Percentiles rank a stretch among this genome's conserved stretches.
Evolutionary conservation across 2,113 vertebrate genomes (phyloP).

Genomic region (Ameiurus melas): DNA sequence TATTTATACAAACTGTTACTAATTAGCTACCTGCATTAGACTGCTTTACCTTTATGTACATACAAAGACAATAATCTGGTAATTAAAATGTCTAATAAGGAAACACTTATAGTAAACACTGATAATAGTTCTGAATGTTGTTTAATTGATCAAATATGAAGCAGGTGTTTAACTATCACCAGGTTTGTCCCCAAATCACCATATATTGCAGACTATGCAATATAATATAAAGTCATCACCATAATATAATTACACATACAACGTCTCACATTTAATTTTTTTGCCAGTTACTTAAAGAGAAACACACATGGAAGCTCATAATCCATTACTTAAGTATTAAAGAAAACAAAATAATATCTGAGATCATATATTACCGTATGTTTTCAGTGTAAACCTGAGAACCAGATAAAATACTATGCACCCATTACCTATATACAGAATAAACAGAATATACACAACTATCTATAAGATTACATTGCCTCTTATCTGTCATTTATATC

Average conservation of each 20-base stretch:
- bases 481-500: slow-evolving; percentile 6
- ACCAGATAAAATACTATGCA: slow-evolving; percentile 1
- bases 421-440: neutral
- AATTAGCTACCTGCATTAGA: neutral
- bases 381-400: neutral
- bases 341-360: neutral
- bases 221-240: neutral
- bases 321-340: neutral
- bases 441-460: slow-evolving; percentile 40
- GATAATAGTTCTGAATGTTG: neutral
- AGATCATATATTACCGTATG: neutral
- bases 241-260: slow-evolving; percentile 4
- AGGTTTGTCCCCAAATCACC: neutral
- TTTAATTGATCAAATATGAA: too few relatives aligned
- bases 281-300: neutral
- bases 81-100: neutral
- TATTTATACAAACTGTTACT: too few relatives aligned
- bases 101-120: too few relatives aligned
- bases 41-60: neutral
- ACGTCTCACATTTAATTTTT: neutral
- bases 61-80: neutral
- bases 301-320: neutral
- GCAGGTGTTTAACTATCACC: neutral
- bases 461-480: slow-evolving; percentile 8
- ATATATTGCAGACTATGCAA: neutral